Evolutionary conservation across 53 echinoderm and acorn worm species (phyloP), one percentile per base, ranked within the genome.

Genomic region (Paracentrotus lividus): DNA sequence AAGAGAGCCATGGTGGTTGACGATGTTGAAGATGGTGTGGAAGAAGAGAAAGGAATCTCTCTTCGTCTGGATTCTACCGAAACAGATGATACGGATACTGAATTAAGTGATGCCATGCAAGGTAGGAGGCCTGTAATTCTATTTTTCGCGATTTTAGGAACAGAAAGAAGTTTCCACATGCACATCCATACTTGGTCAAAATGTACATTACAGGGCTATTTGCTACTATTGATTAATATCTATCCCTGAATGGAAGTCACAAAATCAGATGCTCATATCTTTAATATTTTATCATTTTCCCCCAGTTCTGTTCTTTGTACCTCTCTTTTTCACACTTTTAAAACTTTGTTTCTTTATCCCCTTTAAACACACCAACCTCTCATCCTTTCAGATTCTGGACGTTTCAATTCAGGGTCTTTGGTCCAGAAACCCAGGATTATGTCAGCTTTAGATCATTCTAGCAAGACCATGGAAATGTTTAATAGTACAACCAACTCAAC

Each of bases 1-100:
- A 94, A 91, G 65, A 98, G 96, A 89, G 94, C 95, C 29, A 95
- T 76, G 72, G 92, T 95, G 26, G 78, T 98, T 34, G 90, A 97
- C 34, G 96, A 97, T 34, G 96, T 95, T 3, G 96, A 96, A 21
- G 94, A 93, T 85, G 91, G 69, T 38, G 97, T 93, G 8, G 95
- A 96, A 24, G 94, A 93, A 54, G 91, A 91, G 27, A 36, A 36
- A 23, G 78, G 36, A 51, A 93, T 90, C 27, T 45, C 85, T 3
- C 93, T 95, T 72, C 90, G 88, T 52, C 87, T 95, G 38, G 81
- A 92, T 26, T 92, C 92, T 2, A 78, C 58, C 57, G 92, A 40
- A 40, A 92, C 92, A 13, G 92, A 92, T 36, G 92, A 92, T 43
- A 92, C 92, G 78, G 92, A 92, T 57, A 57, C 92, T 57, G 92